Base-by-base conservation (phyloP, 1,140 invertebrate genomes). In the Drosophila paulistorum region DNA sequence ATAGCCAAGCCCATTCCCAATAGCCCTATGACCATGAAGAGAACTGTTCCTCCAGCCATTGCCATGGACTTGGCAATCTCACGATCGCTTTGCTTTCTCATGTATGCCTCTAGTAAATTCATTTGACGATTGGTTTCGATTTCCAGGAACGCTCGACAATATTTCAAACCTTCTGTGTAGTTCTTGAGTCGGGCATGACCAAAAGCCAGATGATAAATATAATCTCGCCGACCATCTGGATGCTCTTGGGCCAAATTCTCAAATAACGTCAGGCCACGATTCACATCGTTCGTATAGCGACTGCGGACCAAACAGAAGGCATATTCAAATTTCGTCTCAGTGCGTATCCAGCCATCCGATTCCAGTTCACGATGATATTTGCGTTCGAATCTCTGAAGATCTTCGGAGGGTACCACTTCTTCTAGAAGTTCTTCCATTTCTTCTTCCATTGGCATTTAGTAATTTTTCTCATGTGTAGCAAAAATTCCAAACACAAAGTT, bases 111-210 rank as follows among this genome's bases (percentile, higher is more conserved):
- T 72, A 94, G 90, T 14, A 92, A 93, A 67, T 95, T 92, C 6
- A 97, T 97, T 93, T 99, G 98, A 74, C 95, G 94, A 91, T 99
- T 99, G 30, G 96, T 97, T 93, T 99, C 97, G 55, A 97, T 95
- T 91, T 95, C 94, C 13, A 98, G 10, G 10, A 51, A 51, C 3
- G 45, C 93, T 84, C 96, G 94, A 1, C 96, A 94, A 92, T 97
- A 98, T 41, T 96, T 94, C 51, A 98, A 92, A 3, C 97, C 97
- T 92, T 95, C 94, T 45, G 94, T 94, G 91, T 97, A 98, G 91
- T 98, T 96, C 95, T 96, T 96, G 71, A 98, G 93, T 91, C 97
- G 95, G n/a, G 97, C 96, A 94, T 97, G 96, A 48, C 97, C 98
- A 87, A 98, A 95, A 0, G 97, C 96, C 92, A 99, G 94, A 92